These are phyloP conservation scores for Tichodroma muraria DNA, from an alignment of 2,113 vertebrate genomes.

Conservation along the genomic window DNA sequence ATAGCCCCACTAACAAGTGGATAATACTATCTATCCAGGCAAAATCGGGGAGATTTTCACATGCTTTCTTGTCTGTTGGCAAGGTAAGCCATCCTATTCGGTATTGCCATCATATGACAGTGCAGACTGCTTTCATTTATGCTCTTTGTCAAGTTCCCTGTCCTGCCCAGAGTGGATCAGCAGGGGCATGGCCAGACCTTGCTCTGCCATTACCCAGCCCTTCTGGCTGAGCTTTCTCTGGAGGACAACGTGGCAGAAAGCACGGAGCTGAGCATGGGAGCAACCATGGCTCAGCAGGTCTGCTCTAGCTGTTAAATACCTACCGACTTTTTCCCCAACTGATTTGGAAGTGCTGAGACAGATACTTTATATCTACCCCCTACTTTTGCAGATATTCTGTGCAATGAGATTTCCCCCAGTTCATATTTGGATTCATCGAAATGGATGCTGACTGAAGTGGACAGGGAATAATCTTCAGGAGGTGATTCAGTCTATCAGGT, in stretches of 20 bases:
- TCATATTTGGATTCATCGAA: not conserved
- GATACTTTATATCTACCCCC: not conserved
- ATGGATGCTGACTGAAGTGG: not conserved
- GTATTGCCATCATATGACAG: not conserved
- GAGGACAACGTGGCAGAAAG: not conserved
- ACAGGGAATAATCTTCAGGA: not conserved
- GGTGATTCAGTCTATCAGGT: not conserved
- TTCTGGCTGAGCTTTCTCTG: not conserved
- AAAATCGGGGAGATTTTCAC: not conserved
- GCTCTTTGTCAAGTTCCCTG: not conserved
- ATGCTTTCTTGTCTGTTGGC: not conserved
- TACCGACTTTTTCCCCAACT: not conserved
- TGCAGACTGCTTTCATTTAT: not conserved
- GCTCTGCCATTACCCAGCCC: not conserved
- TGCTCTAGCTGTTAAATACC: not conserved
- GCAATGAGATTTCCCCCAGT: not conserved
- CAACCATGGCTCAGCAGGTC: not conserved
- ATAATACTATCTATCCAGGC: not conserved
- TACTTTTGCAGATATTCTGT: not conserved
- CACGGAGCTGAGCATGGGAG: not conserved
- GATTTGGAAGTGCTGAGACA: not conserved
- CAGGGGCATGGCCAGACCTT: not conserved
- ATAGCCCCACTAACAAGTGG: not conserved
- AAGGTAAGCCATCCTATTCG: not conserved
- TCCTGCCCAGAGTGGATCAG: not conserved